phyloP scores from a whole-genome alignment of 2,113 vertebrate species.

The Mionectes macconnelli region DNA sequence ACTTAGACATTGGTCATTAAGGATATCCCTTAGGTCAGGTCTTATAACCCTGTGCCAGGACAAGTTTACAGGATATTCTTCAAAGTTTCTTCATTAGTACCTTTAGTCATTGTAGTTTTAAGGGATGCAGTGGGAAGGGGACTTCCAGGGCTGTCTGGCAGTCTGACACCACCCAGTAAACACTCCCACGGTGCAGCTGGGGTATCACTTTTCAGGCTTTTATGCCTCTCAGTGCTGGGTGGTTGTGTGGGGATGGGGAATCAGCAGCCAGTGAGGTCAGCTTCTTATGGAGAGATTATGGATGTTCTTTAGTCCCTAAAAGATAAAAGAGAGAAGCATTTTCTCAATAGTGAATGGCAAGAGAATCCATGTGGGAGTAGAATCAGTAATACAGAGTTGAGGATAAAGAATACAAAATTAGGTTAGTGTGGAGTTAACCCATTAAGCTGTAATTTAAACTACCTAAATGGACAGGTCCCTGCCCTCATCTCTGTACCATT shows the following conservation, averaged over 20 bases:
- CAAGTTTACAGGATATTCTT: neutral
- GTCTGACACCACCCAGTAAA: neutral
- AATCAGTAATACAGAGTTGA: neutral
- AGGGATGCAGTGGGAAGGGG: neutral
- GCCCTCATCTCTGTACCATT: neutral
- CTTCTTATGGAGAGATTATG: neutral
- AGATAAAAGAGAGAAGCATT: neutral
- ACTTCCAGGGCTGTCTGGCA: neutral
- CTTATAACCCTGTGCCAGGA: neutral
- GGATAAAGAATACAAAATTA: conserved; percentile 16
- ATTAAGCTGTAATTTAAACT: conserved; percentile 31
- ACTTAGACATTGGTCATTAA: neutral
- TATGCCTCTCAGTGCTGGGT: neutral
- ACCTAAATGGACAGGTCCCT: neutral
- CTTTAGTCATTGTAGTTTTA: neutral
- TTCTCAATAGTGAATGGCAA: neutral
- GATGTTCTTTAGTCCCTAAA: neutral
- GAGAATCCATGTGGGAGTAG: neutral
- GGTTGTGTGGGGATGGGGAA: neutral
- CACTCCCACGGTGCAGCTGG: neutral
- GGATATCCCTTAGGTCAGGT: neutral
- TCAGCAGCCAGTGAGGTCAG: neutral
- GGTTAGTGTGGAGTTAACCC: neutral
- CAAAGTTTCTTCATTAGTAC: neutral
- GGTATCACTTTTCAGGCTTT: neutral